phyloP scores from a whole-genome alignment of 1,140 invertebrate genomes.

The Aphis gossypii region DNA sequence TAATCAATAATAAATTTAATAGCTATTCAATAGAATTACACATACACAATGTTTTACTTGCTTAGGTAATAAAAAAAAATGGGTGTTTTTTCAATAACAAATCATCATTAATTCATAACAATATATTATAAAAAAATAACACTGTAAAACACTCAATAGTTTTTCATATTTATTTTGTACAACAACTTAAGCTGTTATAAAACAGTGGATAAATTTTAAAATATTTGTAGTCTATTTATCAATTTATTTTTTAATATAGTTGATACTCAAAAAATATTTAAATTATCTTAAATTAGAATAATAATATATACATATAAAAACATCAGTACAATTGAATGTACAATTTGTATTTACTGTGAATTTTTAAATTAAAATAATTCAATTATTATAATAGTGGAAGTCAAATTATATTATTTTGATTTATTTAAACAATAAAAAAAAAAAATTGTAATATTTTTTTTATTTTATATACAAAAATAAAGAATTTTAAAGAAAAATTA shows the following conservation, averaged over 20 bases:
- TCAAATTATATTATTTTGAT: neutral
- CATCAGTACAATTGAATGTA: neutral
- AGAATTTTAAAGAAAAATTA: constrained; percentile 11
- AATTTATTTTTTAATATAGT: neutral
- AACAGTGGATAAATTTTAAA: neutral
- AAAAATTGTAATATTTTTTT: neutral
- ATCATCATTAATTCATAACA: neutral
- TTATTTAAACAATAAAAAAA: neutral
- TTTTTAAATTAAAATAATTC: neutral
- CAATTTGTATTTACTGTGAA: neutral
- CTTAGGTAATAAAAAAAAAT: neutral
- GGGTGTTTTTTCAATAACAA: neutral
- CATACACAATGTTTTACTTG: neutral
- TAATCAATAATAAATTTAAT: too few relatives aligned
- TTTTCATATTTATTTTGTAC: neutral
- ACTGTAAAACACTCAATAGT: neutral
- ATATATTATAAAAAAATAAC: neutral
- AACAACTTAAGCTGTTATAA: neutral
- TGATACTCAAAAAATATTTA: neutral
- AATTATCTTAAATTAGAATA: neutral
- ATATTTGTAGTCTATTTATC: neutral
- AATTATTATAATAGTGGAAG: neutral
- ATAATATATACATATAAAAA: neutral
- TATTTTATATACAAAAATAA: neutral
- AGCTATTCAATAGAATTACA: neutral